These are phyloP conservation scores for Zaprionus camerounensis DNA, from an alignment of 1,140 invertebrate genomes.

Conservation along the genomic window DNA sequence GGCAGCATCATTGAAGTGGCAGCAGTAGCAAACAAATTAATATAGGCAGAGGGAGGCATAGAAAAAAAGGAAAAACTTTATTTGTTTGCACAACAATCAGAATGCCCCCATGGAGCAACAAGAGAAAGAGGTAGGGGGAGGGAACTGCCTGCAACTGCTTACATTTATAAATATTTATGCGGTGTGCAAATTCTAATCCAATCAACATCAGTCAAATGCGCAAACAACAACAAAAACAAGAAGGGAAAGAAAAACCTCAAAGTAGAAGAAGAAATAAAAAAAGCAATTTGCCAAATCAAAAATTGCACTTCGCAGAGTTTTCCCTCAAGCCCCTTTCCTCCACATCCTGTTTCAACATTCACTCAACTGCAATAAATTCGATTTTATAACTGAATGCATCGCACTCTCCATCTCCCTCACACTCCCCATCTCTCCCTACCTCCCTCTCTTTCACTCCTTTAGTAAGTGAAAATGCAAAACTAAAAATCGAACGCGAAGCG, in stretches of 20 bases:
- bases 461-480: conserved; percentile 55
- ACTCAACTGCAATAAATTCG: conserved; percentile 70
- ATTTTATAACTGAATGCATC: conserved; percentile 70
- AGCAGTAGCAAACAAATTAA: conserved; percentile 55
- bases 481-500: conserved; percentile 40
- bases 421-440: neutral
- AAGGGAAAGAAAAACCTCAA: conserved; percentile 8
- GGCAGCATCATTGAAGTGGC: conserved; percentile 31
- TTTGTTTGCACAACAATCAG: conserved; percentile 47
- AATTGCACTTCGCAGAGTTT: conserved; percentile 55
- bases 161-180: conserved; percentile 51
- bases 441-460: neutral
- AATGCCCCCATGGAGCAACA: neutral
- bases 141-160: conserved; percentile 14
- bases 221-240: conserved; percentile 43
- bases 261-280: conserved; percentile 15
- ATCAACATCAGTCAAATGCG: conserved; percentile 44
- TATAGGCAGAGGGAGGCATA: conserved; percentile 12
- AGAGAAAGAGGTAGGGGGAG: neutral
- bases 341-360: neutral
- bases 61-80: conserved; percentile 35
- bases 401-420: neutral
- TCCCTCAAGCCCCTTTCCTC: neutral
- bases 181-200: conserved; percentile 44
- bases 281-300: conserved; percentile 74